These are phyloP conservation scores for Grus americana DNA, from an alignment of 2,113 vertebrate species.

Conservation along the genomic window DNA sequence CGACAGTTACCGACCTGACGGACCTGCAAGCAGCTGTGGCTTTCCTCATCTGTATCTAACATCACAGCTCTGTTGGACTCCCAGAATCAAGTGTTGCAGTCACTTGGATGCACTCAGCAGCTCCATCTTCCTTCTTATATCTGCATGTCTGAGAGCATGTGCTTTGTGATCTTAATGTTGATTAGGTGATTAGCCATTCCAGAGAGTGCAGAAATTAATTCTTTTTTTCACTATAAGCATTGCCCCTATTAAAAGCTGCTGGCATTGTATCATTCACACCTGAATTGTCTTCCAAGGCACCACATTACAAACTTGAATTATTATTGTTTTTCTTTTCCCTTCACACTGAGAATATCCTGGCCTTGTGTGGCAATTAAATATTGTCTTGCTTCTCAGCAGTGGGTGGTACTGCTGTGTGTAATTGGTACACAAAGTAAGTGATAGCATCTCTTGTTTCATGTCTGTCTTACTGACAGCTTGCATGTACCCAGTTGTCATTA, in stretches of 20 bases:
- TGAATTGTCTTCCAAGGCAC: neutral
- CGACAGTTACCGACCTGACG: neutral
- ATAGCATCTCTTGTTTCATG: neutral
- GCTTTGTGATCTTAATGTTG: neutral
- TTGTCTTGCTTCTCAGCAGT: neutral
- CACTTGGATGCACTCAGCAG: neutral
- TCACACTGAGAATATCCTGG: neutral
- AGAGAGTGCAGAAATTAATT: neutral
- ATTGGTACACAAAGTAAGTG: neutral
- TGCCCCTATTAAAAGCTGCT: neutral
- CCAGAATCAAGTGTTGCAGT: neutral
- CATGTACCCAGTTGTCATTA: neutral
- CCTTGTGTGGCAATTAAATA: neutral
- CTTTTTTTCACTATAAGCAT: neutral
- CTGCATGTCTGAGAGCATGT: neutral
- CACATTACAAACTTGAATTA: neutral
- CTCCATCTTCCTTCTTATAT: neutral
- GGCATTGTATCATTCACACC: neutral
- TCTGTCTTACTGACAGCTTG: neutral
- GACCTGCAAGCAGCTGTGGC: neutral
- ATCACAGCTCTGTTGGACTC: neutral
- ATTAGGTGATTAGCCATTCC: neutral
- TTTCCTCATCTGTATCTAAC: neutral
- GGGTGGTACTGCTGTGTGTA: neutral
- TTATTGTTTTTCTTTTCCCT: neutral